Evolutionary conservation across 1,140 invertebrate species (phyloP).

Genomic region (Steinernema feltiae): DNA sequence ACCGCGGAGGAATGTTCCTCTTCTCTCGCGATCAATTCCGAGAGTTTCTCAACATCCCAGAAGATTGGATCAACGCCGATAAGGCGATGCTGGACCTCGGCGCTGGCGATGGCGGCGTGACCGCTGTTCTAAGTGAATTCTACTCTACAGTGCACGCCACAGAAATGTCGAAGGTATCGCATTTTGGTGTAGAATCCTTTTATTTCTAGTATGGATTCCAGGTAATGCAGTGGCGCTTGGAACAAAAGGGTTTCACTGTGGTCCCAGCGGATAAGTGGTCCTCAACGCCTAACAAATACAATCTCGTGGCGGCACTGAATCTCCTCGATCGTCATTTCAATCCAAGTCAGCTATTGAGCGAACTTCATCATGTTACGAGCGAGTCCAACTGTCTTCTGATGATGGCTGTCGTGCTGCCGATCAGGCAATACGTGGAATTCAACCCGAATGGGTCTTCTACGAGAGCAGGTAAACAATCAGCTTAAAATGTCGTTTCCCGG

Average conservation of each 20-base stretch:
- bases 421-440: conserved; percentile 80
- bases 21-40: conserved; percentile 72
- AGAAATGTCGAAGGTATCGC: conserved; percentile 71
- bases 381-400: conserved; percentile 66
- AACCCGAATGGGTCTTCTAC: conserved; percentile 30
- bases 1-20: conserved; percentile 85
- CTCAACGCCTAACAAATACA: conserved; percentile 64
- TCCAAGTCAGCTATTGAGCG: conserved; percentile 69
- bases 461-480: not conserved
- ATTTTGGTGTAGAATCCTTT: too few species aligned
- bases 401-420: conserved; percentile 78
- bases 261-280: conserved; percentile 72
- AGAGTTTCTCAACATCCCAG: conserved; percentile 63
- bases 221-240: conserved; percentile 51
- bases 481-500: not conserved
- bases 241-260: conserved; percentile 64
- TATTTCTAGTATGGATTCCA: too few species aligned
- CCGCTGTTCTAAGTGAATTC: conserved; percentile 68
- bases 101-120: conserved; percentile 83
- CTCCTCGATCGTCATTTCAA: conserved; percentile 79
- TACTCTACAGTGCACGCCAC: conserved; percentile 69
- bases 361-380: conserved; percentile 34
- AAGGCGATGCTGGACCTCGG: conserved; percentile 72
- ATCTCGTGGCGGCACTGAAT: conserved; percentile 79
- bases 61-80: conserved; percentile 40